Evolutionary conservation across 2,113 vertebrate species (phyloP).

Genomic region (Bolborhynchus lineola): DNA sequence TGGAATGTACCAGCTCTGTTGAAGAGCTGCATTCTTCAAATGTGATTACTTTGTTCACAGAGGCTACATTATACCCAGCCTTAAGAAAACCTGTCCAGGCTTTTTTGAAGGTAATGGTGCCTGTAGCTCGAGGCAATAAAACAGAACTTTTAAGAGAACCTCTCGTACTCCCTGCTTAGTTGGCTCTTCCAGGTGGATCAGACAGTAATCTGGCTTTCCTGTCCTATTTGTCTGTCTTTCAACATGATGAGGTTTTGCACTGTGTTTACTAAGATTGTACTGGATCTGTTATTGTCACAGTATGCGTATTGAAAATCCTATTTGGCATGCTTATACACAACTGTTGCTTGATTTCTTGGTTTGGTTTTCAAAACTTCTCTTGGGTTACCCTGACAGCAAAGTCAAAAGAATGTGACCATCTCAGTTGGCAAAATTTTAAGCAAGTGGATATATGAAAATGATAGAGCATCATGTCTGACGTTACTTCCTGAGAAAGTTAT

Average conservation of each 20-base stretch:
- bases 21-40: not conserved
- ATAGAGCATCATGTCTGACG: not conserved
- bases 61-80: not conserved
- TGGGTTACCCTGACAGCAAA: not conserved
- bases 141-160: not conserved
- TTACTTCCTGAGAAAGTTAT: not conserved
- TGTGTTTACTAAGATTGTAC: not conserved
- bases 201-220: not conserved
- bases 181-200: not conserved
- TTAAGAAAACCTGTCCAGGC: not conserved
- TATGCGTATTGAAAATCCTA: not conserved
- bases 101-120: not conserved
- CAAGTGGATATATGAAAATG: not conserved
- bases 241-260: not conserved
- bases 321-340: not conserved
- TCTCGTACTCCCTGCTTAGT: not conserved
- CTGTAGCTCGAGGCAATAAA: not conserved
- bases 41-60: not conserved
- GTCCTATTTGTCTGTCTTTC: not conserved
- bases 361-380: not conserved
- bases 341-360: not conserved
- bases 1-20: not conserved
- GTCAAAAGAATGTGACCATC: not conserved
- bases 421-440: not conserved
- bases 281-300: not conserved